Evolutionary conservation across 2,113 vertebrate genomes (phyloP).

Genomic region (Riparia riparia): DNA sequence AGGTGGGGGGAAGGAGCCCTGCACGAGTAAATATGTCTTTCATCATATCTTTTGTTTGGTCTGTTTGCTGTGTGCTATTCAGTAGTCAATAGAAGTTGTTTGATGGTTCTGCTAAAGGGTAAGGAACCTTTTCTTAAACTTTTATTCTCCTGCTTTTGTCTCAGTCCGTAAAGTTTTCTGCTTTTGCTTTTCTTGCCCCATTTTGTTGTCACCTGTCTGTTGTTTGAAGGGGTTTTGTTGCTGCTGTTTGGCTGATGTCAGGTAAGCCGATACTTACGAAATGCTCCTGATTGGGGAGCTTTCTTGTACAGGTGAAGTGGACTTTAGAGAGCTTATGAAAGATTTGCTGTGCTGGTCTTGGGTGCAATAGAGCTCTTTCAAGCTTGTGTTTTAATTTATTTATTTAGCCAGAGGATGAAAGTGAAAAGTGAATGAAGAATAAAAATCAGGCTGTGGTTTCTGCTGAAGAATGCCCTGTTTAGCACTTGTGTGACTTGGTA

Average conservation of each 20-base stretch:
- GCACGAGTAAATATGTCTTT: conserved; percentile 74
- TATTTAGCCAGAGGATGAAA: conserved; percentile 41
- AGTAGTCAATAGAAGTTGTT: conserved; percentile 67
- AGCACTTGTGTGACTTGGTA: neutral
- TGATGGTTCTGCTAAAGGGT: conserved; percentile 62
- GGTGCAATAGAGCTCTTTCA: neutral
- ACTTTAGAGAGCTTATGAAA: neutral
- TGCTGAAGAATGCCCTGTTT: conserved; percentile 42
- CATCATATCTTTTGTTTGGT: conserved; percentile 75
- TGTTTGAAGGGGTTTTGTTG: neutral
- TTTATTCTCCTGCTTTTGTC: conserved; percentile 57
- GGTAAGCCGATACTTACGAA: neutral
- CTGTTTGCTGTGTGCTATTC: conserved; percentile 76
- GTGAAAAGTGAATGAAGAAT: neutral
- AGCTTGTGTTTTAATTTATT: neutral
- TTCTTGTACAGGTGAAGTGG: conserved; percentile 35
- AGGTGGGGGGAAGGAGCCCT: conserved; percentile 54
- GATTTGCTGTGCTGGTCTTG: neutral
- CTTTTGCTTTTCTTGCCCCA: conserved; percentile 7
- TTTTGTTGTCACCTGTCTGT: conserved; percentile 38
- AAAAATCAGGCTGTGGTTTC: neutral
- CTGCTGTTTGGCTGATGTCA: neutral
- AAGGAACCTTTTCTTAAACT: conserved; percentile 67
- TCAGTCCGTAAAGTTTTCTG: conserved; percentile 61
- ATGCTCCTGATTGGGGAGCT: neutral